Conservation (phyloP, 2,797 vertebrate species). For the Sciurus vulgaris region DNA sequence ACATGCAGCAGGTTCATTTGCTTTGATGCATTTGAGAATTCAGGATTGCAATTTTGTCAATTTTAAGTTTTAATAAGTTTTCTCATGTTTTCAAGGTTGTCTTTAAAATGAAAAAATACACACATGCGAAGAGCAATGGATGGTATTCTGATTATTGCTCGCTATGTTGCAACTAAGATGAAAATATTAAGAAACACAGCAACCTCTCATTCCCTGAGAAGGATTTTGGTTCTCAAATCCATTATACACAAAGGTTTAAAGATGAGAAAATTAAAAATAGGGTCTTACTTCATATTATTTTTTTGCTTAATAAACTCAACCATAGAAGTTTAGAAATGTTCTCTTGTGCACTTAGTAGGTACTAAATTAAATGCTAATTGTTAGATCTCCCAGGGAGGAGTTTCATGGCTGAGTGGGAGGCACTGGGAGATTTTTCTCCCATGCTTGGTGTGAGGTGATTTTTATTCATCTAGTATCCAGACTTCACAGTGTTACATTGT, state of each 20-base stretch:
- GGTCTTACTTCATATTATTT: background rate
- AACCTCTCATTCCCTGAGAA: background rate
- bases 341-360: background rate
- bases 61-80: conserved; percentile 61
- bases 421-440: background rate
- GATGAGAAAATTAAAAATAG: background rate
- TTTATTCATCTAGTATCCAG: background rate
- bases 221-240: background rate
- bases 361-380: background rate
- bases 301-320: background rate
- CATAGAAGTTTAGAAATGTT: background rate
- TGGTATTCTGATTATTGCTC: background rate
- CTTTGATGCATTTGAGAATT: conserved; percentile 40
- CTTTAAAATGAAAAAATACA: conserved; percentile 42
- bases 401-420: background rate
- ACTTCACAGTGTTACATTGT: background rate
- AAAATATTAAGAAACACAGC: background rate
- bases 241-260: conserved; percentile 11
- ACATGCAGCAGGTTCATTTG: background rate
- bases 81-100: background rate
- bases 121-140: background rate
- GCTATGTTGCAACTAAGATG: background rate
- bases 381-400: background rate
- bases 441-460: background rate
- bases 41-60: background rate